phyloP scores from a whole-genome alignment of 2,888 invertebrate species.

The Temnothorax unifasciatus region DNA sequence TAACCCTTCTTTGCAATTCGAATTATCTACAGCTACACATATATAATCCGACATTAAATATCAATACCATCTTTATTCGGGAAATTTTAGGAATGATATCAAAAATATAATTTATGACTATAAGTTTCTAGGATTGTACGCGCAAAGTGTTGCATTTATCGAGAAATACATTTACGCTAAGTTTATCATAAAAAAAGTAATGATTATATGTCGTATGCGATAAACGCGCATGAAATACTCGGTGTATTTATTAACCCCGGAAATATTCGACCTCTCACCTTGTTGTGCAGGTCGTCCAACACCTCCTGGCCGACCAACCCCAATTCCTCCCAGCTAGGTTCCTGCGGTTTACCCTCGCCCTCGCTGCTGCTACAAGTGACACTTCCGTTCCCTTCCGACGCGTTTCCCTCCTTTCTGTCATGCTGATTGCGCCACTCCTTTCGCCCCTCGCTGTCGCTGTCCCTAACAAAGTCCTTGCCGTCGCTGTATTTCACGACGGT shows the following conservation, averaged over 20 bases:
- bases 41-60: background rate
- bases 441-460: conserved; percentile 54
- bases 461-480: background rate
- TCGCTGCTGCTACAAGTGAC: conserved; percentile 67
- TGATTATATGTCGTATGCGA: background rate
- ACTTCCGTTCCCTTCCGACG: conserved; percentile 60
- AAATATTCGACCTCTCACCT: conserved; percentile 87
- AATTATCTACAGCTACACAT: background rate
- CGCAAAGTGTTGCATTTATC: background rate
- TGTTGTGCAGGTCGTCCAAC: conserved; percentile 90
- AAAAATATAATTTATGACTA: background rate
- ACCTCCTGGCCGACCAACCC: conserved; percentile 89
- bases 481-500: conserved; percentile 32
- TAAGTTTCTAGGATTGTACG: background rate
- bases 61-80: background rate
- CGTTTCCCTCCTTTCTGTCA: conserved; percentile 46
- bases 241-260: background rate
- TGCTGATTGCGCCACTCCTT: conserved; percentile 58
- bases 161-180: background rate
- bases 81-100: background rate
- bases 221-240: conserved; percentile 6
- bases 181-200: background rate
- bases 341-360: conserved; percentile 71
- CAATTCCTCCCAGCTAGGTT: conserved; percentile 88
- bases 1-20: background rate